Conservation (phyloP, 2,797 vertebrate genomes). For the Hirundo rustica region DNA sequence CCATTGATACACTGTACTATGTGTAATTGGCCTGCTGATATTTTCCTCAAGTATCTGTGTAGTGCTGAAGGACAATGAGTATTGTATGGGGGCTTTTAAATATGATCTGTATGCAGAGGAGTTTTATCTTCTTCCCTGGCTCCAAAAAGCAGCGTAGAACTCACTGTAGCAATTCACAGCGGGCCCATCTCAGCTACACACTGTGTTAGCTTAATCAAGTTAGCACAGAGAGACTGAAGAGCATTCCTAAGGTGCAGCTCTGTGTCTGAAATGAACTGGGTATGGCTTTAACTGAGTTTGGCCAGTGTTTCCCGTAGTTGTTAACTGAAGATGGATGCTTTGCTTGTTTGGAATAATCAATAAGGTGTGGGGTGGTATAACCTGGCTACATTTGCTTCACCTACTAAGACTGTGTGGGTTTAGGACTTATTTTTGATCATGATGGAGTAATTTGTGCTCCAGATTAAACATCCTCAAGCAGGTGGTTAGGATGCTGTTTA, state of each 20-base stretch:
- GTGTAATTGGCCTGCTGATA: constrained; percentile 28
- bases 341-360: background rate
- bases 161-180: background rate
- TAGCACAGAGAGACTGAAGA: background rate
- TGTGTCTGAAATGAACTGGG: background rate
- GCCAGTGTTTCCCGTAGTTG: background rate
- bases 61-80: background rate
- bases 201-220: background rate
- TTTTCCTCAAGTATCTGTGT: constrained; percentile 28
- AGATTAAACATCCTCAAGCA: background rate
- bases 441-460: background rate
- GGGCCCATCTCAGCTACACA: background rate
- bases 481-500: background rate
- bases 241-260: background rate
- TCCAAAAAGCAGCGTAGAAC: background rate
- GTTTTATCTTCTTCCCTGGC: background rate
- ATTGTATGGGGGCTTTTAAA: background rate
- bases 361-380: background rate
- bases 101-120: background rate
- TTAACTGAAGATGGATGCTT: background rate
- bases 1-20: background rate
- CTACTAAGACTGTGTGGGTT: background rate
- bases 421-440: background rate
- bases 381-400: background rate
- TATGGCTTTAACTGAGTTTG: background rate